These are phyloP conservation scores for Hydrozoanthus gracilis DNA, from an alignment of 92 coral and sea anemone species.

Conservation along the genomic window DNA sequence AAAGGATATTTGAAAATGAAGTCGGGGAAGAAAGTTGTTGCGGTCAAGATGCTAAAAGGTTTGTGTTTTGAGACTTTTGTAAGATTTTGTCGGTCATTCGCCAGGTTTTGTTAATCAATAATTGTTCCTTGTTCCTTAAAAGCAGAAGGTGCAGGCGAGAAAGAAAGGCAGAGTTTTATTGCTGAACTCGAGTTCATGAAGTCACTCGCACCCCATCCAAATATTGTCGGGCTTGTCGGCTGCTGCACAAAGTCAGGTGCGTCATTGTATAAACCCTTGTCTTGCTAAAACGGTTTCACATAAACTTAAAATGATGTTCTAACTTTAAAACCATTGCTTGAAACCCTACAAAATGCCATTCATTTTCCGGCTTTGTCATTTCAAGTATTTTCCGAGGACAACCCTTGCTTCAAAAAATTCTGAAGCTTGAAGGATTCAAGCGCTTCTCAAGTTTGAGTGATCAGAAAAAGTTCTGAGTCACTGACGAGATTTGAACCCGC, in stretches of 20 bases:
- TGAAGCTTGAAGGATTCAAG: no score
- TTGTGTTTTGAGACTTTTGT: neutral
- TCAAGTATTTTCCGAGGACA: no score
- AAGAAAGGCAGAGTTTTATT: slow-evolving; percentile 78
- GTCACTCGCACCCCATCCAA: slow-evolving; percentile 91
- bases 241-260: slow-evolving; percentile 94
- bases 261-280: neutral
- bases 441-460: no score
- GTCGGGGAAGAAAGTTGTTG: slow-evolving; percentile 74
- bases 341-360: no score
- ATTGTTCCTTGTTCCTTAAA: neutral
- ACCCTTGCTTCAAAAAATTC: no score
- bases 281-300: neutral
- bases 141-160: slow-evolving; percentile 72
- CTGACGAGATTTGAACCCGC: no score
- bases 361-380: no score
- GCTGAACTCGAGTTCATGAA: slow-evolving; percentile 96
- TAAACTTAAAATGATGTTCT: neutral
- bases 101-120: neutral
- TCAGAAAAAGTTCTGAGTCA: no score
- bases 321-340: neutral
- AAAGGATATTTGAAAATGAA: slow-evolving; percentile 76
- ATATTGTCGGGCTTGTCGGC: slow-evolving; percentile 89
- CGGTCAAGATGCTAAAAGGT: slow-evolving; percentile 96
- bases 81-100: neutral